phyloP scores from a whole-genome alignment of 2,888 invertebrate genomes.

The Melanophora roralis region DNA sequence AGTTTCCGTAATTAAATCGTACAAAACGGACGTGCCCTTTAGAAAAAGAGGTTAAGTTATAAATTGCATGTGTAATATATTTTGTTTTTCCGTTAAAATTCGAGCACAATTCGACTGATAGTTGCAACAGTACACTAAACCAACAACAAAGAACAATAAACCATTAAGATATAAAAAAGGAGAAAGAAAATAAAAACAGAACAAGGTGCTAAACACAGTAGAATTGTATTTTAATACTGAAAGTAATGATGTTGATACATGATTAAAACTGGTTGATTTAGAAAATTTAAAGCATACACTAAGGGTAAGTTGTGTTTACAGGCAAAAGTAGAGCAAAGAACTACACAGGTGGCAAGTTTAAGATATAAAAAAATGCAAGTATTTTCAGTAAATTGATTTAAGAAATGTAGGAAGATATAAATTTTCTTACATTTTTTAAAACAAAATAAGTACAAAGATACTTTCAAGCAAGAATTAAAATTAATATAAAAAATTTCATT shows the following conservation, averaged over 20 bases:
- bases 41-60: conserved; percentile 52
- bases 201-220: conserved; percentile 28
- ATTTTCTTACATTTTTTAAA: too few relatives aligned
- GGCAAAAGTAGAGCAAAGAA: conserved; percentile 1
- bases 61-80: conserved; percentile 58
- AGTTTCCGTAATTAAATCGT: conserved; percentile 63
- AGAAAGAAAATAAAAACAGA: conserved; percentile 9
- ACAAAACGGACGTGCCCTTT: conserved; percentile 61
- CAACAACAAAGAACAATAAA: conserved; percentile 18
- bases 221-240: neutral
- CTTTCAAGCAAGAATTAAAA: too few relatives aligned
- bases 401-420: too few relatives aligned
- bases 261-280: neutral
- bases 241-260: conserved; percentile 20
- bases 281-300: conserved; percentile 30
- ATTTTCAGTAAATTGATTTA: too few relatives aligned
- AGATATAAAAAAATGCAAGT: neutral
- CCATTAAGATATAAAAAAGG: conserved; percentile 12
- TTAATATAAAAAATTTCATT: too few relatives aligned
- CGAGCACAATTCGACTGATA: neutral
- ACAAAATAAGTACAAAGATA: too few relatives aligned
- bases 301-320: neutral
- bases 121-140: neutral
- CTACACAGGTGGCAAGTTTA: neutral
- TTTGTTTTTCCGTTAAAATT: conserved; percentile 21